Conservation (phyloP, 2,888 invertebrate genomes). For the Carcina quercana region DNA sequence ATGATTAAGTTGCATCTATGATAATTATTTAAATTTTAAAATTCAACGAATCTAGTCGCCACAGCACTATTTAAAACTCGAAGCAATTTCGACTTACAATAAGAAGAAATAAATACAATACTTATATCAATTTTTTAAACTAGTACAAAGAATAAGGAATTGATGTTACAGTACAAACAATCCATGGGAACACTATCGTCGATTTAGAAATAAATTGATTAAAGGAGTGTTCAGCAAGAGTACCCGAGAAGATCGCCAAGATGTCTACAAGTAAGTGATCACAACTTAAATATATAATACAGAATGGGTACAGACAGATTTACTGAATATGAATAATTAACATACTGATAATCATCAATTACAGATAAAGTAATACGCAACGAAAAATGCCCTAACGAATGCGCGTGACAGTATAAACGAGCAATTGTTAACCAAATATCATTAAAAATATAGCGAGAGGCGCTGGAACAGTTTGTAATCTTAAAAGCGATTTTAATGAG, state of each 20-base stretch:
- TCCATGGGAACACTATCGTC: conserved; percentile 51
- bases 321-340: too few relatives aligned
- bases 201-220: conserved; percentile 63
- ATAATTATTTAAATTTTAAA: conserved; percentile 52
- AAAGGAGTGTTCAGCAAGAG: conserved; percentile 57
- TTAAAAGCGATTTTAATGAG: too few relatives aligned
- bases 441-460: too few relatives aligned
- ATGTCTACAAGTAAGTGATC: conserved; percentile 63
- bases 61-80: conserved; percentile 65
- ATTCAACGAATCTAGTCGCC: conserved; percentile 68
- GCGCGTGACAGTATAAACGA: too few relatives aligned
- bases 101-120: conserved; percentile 28
- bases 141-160: conserved; percentile 54
- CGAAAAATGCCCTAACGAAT: too few relatives aligned
- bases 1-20: conserved; percentile 65
- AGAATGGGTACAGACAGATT: too few relatives aligned
- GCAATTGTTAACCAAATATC: too few relatives aligned
- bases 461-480: too few relatives aligned
- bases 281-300: too few relatives aligned
- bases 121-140: conserved; percentile 25
- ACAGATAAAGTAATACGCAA: too few relatives aligned
- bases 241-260: conserved; percentile 41
- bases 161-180: conserved; percentile 53
- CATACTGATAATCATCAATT: too few relatives aligned
- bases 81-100: conserved; percentile 53